Conservation (phyloP, 2,113 vertebrate species). For the Monarcha castaneiventris region DNA sequence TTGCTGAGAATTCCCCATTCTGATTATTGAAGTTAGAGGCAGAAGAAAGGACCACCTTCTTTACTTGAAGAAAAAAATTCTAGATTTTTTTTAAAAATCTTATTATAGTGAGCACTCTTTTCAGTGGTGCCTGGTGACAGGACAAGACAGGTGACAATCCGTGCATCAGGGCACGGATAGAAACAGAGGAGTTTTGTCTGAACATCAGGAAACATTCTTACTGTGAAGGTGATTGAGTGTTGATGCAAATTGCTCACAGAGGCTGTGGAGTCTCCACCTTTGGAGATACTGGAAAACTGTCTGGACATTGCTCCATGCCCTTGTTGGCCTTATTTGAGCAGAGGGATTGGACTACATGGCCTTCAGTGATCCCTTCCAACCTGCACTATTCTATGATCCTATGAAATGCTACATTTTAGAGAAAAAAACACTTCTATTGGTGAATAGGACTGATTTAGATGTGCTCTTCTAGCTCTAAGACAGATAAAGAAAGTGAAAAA, state of each 20-base stretch:
- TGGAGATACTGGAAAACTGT: background rate
- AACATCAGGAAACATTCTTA: background rate
- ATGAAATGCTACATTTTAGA: background rate
- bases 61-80: background rate
- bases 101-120: background rate
- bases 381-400: background rate
- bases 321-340: background rate
- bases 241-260: background rate
- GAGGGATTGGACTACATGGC: background rate
- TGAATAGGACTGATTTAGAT: background rate
- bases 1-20: background rate
- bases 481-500: background rate
- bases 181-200: background rate
- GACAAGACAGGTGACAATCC: too few species aligned
- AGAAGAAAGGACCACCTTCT: background rate
- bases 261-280: background rate
- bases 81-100: background rate
- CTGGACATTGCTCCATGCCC: background rate
- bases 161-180: rapidly evolving
- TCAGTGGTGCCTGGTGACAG: background rate
- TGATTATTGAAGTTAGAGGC: background rate
- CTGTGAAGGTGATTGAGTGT: background rate
- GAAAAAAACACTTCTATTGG: background rate
- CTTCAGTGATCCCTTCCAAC: background rate
- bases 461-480: background rate